Percentiles rank a stretch among this genome's conserved stretches.
These are phyloP conservation scores for Apamea sordens DNA, from an alignment of 2,888 invertebrate species.

Conservation along the genomic window DNA sequence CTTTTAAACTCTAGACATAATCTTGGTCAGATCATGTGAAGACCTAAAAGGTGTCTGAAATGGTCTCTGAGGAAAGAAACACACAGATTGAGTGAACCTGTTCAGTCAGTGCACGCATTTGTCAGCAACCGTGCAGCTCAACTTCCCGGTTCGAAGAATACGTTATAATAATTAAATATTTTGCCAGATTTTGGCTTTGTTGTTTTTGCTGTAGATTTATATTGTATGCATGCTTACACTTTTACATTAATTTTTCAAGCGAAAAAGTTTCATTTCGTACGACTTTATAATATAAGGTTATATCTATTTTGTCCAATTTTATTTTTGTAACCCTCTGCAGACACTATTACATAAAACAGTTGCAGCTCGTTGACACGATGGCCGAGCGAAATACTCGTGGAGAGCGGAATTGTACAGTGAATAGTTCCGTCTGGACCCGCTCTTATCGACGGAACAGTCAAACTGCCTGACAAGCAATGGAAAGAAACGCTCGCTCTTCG, in stretches of 20 bases:
- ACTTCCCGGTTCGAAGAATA: neutral
- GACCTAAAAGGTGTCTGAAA: neutral
- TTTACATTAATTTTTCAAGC: neutral
- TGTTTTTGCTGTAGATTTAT: neutral
- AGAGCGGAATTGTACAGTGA: neutral
- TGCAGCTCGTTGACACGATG: neutral
- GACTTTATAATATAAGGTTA: neutral
- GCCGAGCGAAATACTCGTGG: neutral
- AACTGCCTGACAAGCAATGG: conserved; percentile 20
- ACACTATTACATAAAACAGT: neutral
- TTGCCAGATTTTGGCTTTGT: too few relatives aligned
- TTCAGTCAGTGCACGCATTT: neutral
- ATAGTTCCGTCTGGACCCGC: conserved; percentile 4
- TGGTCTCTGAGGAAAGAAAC: neutral
- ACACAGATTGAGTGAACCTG: neutral
- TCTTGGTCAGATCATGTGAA: neutral
- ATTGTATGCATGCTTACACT: neutral
- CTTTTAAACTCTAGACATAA: neutral
- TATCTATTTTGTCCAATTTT: neutral
- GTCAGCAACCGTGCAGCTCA: neutral
- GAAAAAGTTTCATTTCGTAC: neutral
- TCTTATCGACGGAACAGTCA: conserved; percentile 23
- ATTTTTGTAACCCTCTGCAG: neutral
- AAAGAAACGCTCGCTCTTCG: conserved; percentile 23
- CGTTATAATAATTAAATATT: too few relatives aligned